Percentiles rank a stretch among this genome's conserved stretches.
phyloP scores from a whole-genome alignment of 2,113 vertebrate genomes.

The Phodopus roborovskii region DNA sequence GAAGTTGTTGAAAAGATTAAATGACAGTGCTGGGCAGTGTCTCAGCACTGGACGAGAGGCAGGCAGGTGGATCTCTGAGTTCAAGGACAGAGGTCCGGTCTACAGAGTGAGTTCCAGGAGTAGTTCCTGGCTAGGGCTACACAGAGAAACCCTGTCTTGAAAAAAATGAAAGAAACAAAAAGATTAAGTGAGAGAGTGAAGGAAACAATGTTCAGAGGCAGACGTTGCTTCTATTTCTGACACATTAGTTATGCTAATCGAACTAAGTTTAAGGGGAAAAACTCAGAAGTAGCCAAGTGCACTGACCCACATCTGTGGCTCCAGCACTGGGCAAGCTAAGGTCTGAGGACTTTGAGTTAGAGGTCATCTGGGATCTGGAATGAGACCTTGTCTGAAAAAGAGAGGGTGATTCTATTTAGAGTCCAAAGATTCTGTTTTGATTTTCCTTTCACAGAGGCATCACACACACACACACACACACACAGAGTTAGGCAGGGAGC shows the following conservation, averaged over 20 bases:
- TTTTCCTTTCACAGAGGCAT: background rate
- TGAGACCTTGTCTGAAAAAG: background rate
- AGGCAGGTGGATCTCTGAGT: background rate
- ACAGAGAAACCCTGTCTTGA: background rate
- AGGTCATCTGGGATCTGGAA: background rate
- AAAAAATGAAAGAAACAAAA: background rate
- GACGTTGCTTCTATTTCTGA: background rate
- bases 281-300: background rate
- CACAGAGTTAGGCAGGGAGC: background rate
- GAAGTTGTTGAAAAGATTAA: slow-evolving; percentile 14
- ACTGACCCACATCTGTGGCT: background rate
- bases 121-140: background rate
- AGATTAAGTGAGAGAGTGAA: background rate
- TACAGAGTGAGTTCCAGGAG: background rate
- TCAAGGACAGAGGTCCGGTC: background rate
- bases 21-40: background rate
- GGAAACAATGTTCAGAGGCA: slow-evolving; percentile 22
- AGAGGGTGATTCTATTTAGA: background rate
- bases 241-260: slow-evolving; percentile 11
- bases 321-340: background rate
- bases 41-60: background rate
- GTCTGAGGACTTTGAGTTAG: background rate
- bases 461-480: background rate
- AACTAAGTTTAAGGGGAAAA: slow-evolving; percentile 43
- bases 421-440: background rate